Evolutionary conservation across 2,888 invertebrate species (phyloP).

Genomic region (Lasioglossum leucozonium): DNA sequence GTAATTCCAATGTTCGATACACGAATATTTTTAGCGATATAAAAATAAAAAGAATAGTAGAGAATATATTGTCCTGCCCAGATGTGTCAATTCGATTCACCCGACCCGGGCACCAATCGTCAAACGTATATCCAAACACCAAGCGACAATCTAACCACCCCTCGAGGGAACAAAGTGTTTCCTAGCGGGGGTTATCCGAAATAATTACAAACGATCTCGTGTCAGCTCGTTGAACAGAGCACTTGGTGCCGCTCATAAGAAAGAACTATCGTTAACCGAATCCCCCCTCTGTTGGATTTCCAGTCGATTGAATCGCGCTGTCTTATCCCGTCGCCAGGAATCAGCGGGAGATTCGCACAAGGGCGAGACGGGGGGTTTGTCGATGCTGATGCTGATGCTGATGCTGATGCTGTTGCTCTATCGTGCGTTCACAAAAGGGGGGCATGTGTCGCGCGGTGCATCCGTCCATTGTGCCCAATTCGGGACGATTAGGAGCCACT

Average conservation of each 20-base stretch:
- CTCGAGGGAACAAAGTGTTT: background rate
- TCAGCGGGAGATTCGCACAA: slow-evolving; percentile 46
- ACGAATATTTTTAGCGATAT: no score
- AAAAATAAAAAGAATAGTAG: background rate
- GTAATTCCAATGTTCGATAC: no score
- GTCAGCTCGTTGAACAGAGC: slow-evolving; percentile 36
- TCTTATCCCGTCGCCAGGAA: slow-evolving; percentile 68
- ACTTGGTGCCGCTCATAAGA: slow-evolving; percentile 35
- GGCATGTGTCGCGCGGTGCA: slow-evolving; percentile 71
- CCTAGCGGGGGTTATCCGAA: slow-evolving; percentile 24
- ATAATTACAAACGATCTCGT: slow-evolving; percentile 50
- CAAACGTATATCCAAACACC: background rate
- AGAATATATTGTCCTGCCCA: background rate
- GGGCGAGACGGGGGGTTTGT: background rate
- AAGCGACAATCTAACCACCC: background rate
- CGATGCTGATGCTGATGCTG: background rate
- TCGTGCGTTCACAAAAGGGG: slow-evolving; percentile 65
- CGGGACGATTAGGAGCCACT: slow-evolving; percentile 75
- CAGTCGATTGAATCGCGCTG: slow-evolving; percentile 71
- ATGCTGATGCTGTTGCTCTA: slow-evolving; percentile 51
- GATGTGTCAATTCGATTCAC: background rate
- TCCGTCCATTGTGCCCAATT: slow-evolving; percentile 71
- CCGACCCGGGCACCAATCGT: background rate
- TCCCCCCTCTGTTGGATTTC: slow-evolving; percentile 59
- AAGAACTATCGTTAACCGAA: slow-evolving; percentile 54